These are phyloP conservation scores for Eulacestoma nigropectus DNA, from an alignment of 2,113 vertebrate species.

Conservation along the genomic window DNA sequence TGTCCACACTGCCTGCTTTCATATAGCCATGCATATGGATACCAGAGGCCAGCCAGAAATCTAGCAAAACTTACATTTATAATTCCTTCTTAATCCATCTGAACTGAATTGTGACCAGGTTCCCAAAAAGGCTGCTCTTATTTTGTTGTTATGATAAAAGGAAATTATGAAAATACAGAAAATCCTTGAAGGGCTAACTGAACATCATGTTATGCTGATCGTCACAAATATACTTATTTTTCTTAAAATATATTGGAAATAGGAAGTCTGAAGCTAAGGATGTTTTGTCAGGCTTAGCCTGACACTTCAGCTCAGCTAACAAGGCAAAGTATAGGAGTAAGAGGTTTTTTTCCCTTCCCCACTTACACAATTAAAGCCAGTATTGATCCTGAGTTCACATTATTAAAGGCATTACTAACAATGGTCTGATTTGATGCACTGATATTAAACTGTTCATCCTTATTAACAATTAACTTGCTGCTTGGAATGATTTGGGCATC, in stretches of 20 bases:
- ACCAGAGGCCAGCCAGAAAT: not conserved
- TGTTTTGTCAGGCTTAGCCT: not conserved
- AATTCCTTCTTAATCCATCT: not conserved
- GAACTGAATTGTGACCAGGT: not conserved
- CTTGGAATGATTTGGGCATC: conserved; percentile 69
- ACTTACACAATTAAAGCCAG: not conserved
- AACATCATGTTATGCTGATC: not conserved
- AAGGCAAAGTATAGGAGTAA: not conserved
- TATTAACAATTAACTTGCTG: conserved; percentile 76
- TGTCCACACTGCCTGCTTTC: not conserved
- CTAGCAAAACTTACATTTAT: not conserved
- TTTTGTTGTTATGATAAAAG: not conserved
- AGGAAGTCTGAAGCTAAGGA: not conserved
- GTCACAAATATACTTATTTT: not conserved
- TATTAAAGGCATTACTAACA: conserved; percentile 67
- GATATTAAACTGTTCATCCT: conserved; percentile 43
- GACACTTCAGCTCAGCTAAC: not conserved
- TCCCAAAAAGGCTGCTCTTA: not conserved
- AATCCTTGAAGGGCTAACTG: not conserved
- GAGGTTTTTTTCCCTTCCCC: not conserved
- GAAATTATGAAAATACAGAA: not conserved
- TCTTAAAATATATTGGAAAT: not conserved
- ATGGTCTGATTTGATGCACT: conserved; percentile 30
- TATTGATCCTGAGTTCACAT: not conserved
- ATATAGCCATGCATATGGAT: not conserved